These are phyloP conservation scores for Pyrochroa serraticornis DNA, from an alignment of 2,888 invertebrate species.

Conservation along the genomic window DNA sequence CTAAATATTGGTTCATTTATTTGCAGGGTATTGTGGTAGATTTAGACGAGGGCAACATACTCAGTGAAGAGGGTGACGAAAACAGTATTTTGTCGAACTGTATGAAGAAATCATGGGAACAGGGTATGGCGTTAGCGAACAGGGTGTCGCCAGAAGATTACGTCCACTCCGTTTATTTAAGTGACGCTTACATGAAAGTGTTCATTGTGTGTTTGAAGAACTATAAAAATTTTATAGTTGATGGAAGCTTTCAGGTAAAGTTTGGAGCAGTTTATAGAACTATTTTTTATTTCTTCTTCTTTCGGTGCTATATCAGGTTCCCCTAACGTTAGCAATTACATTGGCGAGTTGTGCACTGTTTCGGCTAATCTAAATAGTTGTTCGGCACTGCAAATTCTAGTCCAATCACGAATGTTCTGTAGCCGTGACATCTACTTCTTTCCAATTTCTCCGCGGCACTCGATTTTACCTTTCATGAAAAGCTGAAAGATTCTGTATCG, in stretches of 20 bases:
- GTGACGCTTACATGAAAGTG: slow-evolving; percentile 78
- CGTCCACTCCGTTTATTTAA: slow-evolving; percentile 74
- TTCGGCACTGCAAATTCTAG: no score
- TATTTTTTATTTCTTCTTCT: slow-evolving; percentile 8
- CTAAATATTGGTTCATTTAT: slow-evolving; percentile 10
- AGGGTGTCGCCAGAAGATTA: slow-evolving; percentile 59
- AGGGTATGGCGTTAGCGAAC: slow-evolving; percentile 60
- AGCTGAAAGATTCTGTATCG: no score
- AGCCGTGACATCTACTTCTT: no score
- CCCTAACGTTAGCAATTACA: no score
- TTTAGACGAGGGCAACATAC: slow-evolving; percentile 68
- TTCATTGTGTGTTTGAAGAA: slow-evolving; percentile 80
- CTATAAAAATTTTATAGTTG: slow-evolving; percentile 66
- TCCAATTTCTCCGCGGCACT: no score
- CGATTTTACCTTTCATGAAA: no score
- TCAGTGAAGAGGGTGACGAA: slow-evolving; percentile 77
- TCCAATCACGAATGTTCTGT: no score
- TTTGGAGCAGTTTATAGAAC: neutral
- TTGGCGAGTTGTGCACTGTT: no score
- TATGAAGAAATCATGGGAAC: slow-evolving; percentile 71
- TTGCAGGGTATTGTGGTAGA: slow-evolving; percentile 77
- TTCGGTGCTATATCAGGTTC: neutral
- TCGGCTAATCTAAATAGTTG: no score
- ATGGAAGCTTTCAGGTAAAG: slow-evolving; percentile 55
- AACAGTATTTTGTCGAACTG: slow-evolving; percentile 74